These are phyloP conservation scores for Ramphastos sulfuratus DNA, from an alignment of 2,113 vertebrate genomes.

Conservation along the genomic window DNA sequence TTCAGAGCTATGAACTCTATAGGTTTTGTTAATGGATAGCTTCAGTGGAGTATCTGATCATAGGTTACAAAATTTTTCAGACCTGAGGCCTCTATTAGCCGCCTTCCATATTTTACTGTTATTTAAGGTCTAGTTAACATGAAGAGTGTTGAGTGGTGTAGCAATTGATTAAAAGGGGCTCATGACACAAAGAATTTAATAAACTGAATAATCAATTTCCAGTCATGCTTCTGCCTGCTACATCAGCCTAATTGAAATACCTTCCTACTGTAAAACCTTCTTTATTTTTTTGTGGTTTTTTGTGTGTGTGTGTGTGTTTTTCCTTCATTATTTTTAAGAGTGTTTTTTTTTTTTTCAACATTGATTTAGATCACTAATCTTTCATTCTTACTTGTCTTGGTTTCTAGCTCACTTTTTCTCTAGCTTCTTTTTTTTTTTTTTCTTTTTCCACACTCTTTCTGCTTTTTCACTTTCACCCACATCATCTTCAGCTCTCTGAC, in stretches of 20 bases:
- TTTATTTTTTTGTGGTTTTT: no score
- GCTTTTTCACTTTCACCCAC: constrained; percentile 31
- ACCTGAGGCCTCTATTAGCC: not conserved
- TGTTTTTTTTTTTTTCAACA: not conserved
- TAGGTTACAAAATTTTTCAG: not conserved
- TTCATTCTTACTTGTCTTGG: not conserved
- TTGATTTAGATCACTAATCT: not conserved
- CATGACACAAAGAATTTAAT: not conserved
- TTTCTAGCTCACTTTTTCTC: not conserved
- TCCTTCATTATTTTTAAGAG: not conserved
- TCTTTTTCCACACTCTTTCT: not conserved
- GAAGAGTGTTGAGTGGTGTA: not conserved
- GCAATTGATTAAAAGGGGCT: not conserved
- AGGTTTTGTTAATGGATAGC: not conserved
- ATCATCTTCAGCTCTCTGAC: constrained; percentile 36
- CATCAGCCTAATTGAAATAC: not conserved
- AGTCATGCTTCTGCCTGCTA: not conserved
- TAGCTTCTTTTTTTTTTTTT: not conserved
- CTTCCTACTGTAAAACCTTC: not conserved
- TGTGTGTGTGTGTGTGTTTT: no score
- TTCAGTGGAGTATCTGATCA: not conserved
- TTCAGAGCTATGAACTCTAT: not conserved
- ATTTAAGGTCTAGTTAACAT: not conserved
- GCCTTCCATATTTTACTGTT: not conserved
- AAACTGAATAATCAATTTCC: not conserved